Conservation (phyloP, 1,140 invertebrate genomes). For the Meloidogyne hapla region DNA sequence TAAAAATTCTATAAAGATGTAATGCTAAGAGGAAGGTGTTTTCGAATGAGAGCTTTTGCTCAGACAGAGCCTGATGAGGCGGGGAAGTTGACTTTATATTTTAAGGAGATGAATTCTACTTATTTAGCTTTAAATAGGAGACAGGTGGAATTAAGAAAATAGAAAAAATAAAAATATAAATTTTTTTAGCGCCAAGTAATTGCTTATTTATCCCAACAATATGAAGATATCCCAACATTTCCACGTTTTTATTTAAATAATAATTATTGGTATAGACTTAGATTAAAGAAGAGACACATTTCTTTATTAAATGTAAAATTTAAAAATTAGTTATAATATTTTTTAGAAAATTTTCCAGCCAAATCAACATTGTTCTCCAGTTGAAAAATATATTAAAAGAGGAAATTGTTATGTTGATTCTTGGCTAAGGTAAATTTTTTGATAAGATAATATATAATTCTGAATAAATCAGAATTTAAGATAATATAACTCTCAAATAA, state of each 20-base stretch:
- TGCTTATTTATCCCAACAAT: slow-evolving; percentile 36
- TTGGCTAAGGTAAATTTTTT: slow-evolving; percentile 25
- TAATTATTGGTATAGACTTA: slow-evolving; percentile 30
- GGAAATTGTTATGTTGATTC: slow-evolving; percentile 37
- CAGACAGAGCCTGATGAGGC: slow-evolving; percentile 44
- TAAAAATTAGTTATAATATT: no score
- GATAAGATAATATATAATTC: no score
- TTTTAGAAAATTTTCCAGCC: background rate
- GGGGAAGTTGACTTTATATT: slow-evolving; percentile 35
- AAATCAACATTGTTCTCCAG: slow-evolving; percentile 28
- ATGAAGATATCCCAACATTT: slow-evolving; percentile 37
- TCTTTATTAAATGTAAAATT: slow-evolving; percentile 17
- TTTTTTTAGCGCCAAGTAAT: slow-evolving; percentile 34
- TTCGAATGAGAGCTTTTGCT: slow-evolving; percentile 37
- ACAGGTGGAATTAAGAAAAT: slow-evolving; percentile 23
- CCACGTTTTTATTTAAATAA: slow-evolving; percentile 38
- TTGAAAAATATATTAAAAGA: slow-evolving; percentile 11
- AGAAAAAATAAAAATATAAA: background rate
- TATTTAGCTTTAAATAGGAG: slow-evolving; percentile 35
- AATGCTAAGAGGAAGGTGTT: slow-evolving; percentile 50
- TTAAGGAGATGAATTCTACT: slow-evolving; percentile 31
- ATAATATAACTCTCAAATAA: no score
- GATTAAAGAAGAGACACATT: slow-evolving; percentile 29
- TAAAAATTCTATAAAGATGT: no score
- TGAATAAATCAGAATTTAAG: no score